phyloP scores from a whole-genome alignment of 2,113 vertebrate species.

The Promerops cafer region DNA sequence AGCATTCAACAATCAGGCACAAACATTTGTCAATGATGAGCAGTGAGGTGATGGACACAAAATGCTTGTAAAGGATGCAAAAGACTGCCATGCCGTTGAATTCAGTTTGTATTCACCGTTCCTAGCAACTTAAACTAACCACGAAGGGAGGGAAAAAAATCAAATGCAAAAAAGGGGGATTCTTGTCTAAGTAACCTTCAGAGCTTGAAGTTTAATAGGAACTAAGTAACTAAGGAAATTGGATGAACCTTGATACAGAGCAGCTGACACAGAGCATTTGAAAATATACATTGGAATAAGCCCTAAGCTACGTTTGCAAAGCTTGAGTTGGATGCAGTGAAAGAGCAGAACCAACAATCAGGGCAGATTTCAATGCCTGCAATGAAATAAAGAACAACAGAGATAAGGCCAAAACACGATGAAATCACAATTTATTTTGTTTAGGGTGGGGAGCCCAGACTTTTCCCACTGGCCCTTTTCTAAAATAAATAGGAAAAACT shows the following conservation, averaged over 20 bases:
- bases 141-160: background rate
- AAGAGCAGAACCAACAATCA: background rate
- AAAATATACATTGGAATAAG: background rate
- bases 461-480: conserved; percentile 14
- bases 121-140: background rate
- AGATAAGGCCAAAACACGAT: conserved; percentile 23
- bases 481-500: conserved; percentile 48
- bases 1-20: background rate
- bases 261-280: background rate
- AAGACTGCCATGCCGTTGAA: background rate
- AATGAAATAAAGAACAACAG: background rate
- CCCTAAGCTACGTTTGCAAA: background rate
- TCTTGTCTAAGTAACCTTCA: background rate
- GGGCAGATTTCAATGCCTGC: background rate
- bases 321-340: background rate
- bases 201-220: background rate
- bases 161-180: background rate
- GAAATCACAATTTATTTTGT: conserved; percentile 42
- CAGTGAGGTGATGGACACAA: background rate
- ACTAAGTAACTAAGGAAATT: background rate
- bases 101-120: background rate
- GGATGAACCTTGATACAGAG: background rate
- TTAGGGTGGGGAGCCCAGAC: background rate
- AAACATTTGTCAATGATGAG: background rate
- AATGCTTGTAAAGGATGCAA: background rate